Evolutionary conservation across 2,113 vertebrate genomes (phyloP).

Genomic region (Bolborhynchus lineola): DNA sequence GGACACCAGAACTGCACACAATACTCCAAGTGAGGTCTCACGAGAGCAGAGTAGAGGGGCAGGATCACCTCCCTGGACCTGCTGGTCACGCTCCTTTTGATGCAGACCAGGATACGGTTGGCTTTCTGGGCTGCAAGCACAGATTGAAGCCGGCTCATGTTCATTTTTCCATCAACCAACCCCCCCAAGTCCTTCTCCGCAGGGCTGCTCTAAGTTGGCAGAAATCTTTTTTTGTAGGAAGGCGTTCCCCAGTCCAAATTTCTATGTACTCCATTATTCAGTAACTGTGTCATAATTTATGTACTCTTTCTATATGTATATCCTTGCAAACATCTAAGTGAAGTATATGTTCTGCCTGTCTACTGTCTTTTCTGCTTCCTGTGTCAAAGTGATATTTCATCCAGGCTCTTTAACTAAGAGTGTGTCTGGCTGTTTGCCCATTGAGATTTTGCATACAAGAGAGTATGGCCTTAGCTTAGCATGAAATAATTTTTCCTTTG

Average conservation of each 20-base stretch:
- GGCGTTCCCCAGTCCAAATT: not conserved
- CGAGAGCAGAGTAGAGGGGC: too few species aligned
- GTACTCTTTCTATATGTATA: not conserved
- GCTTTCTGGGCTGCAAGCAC: too few species aligned
- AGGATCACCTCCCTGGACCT: too few species aligned
- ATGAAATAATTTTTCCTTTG: not conserved
- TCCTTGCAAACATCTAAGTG: not conserved
- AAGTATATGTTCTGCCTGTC: not conserved
- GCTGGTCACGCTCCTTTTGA: too few species aligned
- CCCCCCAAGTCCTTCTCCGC: not conserved
- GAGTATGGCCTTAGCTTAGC: not conserved
- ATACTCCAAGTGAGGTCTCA: too few species aligned
- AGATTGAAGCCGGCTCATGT: too few species aligned
- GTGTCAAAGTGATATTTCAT: not conserved
- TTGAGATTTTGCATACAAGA: not conserved
- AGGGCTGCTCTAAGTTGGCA: not conserved
- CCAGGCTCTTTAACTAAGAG: not conserved
- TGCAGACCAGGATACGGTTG: too few species aligned
- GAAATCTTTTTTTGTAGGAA: not conserved
- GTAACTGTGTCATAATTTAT: not conserved
- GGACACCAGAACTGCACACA: too few species aligned
- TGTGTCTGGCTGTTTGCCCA: not conserved
- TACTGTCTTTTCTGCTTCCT: not conserved
- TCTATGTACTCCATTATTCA: not conserved
- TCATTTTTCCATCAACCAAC: rapidly evolving